Base-by-base conservation (phyloP, 2,888 invertebrate genomes). In the Linyphia triangularis region DNA sequence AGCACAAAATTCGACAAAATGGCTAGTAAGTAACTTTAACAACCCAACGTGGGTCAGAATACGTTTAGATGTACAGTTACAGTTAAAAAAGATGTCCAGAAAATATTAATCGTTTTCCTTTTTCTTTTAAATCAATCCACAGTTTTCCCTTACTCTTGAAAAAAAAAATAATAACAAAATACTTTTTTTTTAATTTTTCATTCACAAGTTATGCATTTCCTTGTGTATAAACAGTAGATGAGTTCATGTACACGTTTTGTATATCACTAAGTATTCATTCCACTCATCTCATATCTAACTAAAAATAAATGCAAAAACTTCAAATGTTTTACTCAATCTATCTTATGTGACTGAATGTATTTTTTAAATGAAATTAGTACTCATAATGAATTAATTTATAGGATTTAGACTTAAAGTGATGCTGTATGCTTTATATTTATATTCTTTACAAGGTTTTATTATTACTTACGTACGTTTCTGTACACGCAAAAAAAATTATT, bases 21-120 rank as follows among this genome's bases (percentile, higher is more conserved):
- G 77, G 69, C 59, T 85, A 85, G 84, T n/a, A 77, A 33, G 70
- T 72, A 37, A 51, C 43, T 43, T 67, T 43, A 61, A 83, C 67
- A 69, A 37, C 67, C 37, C 28, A 16, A 43, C 70, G 43, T n/a
- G 43, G 26, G 43, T 40, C 43, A 43, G 24, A 43, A 70, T 43
- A 43, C 43, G 77, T 37, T 61, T 77, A 77, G 77, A 59, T 77
- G 33, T 67, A 22, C n/a, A n/a, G n/a, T n/a, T n/a, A n/a, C n/a
- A n/a, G n/a, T 24, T 13, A 16, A 43, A 43, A n/a, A 33, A 51
- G 51, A 51, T 51, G n/a, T 51, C n/a, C 13, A 51, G n/a, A 51
- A 51, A n/a, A 51, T 51, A 67, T 33, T 6, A 33, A 33, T 30
- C 33, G 9, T 67, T 67, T 33, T 7, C 67, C 67, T 19, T 33